These are phyloP conservation scores for Pedicia rivosa DNA, from an alignment of 2,888 invertebrate species.

Conservation along the genomic window DNA sequence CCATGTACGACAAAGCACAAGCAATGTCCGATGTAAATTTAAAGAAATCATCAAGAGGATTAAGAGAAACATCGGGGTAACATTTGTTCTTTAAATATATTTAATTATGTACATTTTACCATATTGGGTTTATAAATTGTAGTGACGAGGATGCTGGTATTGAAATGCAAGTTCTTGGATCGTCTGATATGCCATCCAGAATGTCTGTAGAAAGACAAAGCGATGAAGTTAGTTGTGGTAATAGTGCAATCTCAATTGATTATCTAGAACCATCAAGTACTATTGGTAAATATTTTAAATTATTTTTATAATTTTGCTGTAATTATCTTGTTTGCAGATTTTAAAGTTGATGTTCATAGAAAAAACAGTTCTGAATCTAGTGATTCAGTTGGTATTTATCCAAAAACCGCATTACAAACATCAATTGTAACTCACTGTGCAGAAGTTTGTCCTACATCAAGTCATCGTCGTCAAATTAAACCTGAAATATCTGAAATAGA, in stretches of 20 bases:
- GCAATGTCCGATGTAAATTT: conserved; percentile 39
- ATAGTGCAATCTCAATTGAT: conserved; percentile 28
- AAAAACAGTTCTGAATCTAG: conserved; percentile 83
- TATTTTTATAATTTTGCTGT: not conserved
- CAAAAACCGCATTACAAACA: conserved; percentile 32
- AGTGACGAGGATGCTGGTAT: conserved; percentile 68
- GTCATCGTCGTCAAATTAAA: conserved; percentile 8
- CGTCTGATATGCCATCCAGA: conserved; percentile 42
- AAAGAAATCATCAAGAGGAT: conserved; percentile 34
- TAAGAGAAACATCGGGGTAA: conserved; percentile 29
- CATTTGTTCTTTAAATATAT: too few relatives aligned
- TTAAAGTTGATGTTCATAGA: conserved; percentile 85
- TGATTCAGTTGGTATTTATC: conserved; percentile 45
- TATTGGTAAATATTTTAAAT: conserved; percentile 35
- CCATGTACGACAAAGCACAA: conserved; percentile 90
- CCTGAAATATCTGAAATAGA: not conserved
- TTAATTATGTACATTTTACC: too few relatives aligned
- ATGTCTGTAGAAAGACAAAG: conserved; percentile 45
- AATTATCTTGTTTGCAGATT: conserved; percentile 36
- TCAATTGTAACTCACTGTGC: conserved; percentile 28
- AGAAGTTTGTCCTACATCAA: conserved; percentile 21
- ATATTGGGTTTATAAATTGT: conserved; percentile 18
- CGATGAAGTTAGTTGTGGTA: conserved; percentile 29
- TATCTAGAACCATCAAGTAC: conserved; percentile 40
- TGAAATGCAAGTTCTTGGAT: conserved; percentile 57